Evolutionary conservation across 2,797 vertebrate genomes (phyloP), one percentile per base, ranked within the genome.

Genomic region (Aplochiton taeniatus): DNA sequence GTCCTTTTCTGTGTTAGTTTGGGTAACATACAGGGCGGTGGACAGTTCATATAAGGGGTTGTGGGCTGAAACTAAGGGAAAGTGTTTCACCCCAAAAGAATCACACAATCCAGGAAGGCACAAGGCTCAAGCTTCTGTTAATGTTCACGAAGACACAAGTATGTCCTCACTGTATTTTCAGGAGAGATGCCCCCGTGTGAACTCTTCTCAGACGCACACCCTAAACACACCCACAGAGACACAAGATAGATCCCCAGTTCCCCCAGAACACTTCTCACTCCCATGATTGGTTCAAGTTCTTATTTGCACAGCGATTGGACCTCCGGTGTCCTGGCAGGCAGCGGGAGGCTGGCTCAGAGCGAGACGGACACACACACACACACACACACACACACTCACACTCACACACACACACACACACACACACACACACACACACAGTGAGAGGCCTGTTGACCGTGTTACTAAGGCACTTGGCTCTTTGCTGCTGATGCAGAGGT

Each of bases 131-230:
- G 6, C 31, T 31, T 31, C 6, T 31, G 31, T 31, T 31, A 31
- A 31, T 6, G 31, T 31, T 6, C 31, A 3, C 6, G 31, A 31
- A 3, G 6, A 31, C 31, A 31, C 31, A 31, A 31, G 31, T 31
- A 31, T 31, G 31, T 31, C 6, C 31, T 31, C 31, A 31, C 31
- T 6, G 3, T 31, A 6, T 31, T 31, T 31, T 31, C 31, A 14
- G 43, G 16, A 11, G 11, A 9, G 0, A 52, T 52, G 56, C 8
- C 65, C 65, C 53, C 45, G 52, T 52, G 59, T 66, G 57, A 66
- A 66, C 57, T 46, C 12, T 4, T 7, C 8, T 51, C n/a, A 31
- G 31, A 31, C 31, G 31, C 31, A 31, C 31, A 31, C 31, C 31
- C 31, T 3, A 6, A 31, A 31, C 31, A 31, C 31, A 31, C 31